phyloP scores from a whole-genome alignment of 2,888 invertebrate species.

The Leuctra nigra region DNA sequence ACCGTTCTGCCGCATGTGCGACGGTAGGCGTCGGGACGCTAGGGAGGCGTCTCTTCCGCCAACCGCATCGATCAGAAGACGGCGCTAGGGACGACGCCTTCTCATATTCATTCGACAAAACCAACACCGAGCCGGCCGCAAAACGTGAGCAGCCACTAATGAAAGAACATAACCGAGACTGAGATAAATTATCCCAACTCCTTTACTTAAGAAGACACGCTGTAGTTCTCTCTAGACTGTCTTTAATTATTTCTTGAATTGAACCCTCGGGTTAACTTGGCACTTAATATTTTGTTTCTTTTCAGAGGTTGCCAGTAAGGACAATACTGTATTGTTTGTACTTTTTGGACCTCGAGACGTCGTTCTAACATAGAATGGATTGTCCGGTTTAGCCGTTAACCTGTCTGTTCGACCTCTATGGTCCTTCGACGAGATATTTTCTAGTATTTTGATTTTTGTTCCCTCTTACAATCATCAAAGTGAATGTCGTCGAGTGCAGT shows the following conservation, averaged over 20 bases:
- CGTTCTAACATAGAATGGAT: too few species aligned
- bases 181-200: not conserved
- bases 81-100: not conserved
- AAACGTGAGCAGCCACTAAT: constrained; percentile 10
- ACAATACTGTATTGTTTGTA: constrained; percentile 7
- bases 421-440: too few species aligned
- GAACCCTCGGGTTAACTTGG: not conserved
- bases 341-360: too few species aligned
- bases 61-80: constrained; percentile 14
- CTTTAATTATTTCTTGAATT: not conserved
- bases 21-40: not conserved
- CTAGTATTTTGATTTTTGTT: too few species aligned
- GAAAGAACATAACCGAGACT: not conserved
- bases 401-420: too few species aligned
- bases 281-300: not conserved
- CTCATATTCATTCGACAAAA: constrained; percentile 1
- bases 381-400: too few species aligned
- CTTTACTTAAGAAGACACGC: too few species aligned
- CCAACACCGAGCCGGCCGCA: not conserved
- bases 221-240: too few species aligned
- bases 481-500: too few species aligned
- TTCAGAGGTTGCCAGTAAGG: not conserved
- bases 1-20: too few species aligned
- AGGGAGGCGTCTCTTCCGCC: constrained; percentile 2
- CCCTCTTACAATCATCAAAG: too few species aligned